Evolutionary conservation across 2,888 invertebrate species (phyloP).

Genomic region (Druceiella hillmani): DNA sequence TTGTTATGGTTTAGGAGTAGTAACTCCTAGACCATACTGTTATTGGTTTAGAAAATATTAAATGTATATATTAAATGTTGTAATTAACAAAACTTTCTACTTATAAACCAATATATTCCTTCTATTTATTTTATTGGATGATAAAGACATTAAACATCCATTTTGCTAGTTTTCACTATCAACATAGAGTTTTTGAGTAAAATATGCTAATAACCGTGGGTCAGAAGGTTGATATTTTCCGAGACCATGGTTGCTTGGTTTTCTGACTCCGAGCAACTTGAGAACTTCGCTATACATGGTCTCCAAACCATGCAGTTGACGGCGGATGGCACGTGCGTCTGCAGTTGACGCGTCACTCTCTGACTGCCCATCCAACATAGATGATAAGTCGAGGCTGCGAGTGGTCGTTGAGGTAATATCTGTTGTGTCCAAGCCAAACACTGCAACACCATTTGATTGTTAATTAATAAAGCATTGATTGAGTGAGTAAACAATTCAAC

Average conservation of each 20-base stretch:
- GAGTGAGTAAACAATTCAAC: neutral
- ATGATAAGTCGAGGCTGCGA: conserved; percentile 69
- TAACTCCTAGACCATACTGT: no score
- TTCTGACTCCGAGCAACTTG: conserved; percentile 41
- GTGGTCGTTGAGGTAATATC: conserved; percentile 78
- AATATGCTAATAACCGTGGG: conserved; percentile 40
- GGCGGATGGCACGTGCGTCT: conserved; percentile 71
- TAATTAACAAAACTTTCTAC: no score
- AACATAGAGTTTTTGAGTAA: conserved; percentile 2
- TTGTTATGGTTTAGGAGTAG: no score
- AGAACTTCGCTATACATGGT: conserved; percentile 82
- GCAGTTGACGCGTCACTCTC: conserved; percentile 73
- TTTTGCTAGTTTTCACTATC: neutral
- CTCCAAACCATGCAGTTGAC: conserved; percentile 77
- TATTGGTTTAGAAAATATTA: no score
- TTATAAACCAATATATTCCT: no score
- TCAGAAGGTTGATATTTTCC: conserved; percentile 50
- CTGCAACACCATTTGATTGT: conserved; percentile 41
- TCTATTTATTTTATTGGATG: no score
- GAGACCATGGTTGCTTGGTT: conserved; percentile 28
- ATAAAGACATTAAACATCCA: neutral
- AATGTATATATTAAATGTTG: no score
- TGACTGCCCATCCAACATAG: conserved; percentile 68
- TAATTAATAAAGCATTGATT: neutral
- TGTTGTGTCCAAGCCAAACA: conserved; percentile 66